Base-by-base conservation (phyloP, 2,113 vertebrate genomes). In the Cyphomyrus discorhynchus region DNA sequence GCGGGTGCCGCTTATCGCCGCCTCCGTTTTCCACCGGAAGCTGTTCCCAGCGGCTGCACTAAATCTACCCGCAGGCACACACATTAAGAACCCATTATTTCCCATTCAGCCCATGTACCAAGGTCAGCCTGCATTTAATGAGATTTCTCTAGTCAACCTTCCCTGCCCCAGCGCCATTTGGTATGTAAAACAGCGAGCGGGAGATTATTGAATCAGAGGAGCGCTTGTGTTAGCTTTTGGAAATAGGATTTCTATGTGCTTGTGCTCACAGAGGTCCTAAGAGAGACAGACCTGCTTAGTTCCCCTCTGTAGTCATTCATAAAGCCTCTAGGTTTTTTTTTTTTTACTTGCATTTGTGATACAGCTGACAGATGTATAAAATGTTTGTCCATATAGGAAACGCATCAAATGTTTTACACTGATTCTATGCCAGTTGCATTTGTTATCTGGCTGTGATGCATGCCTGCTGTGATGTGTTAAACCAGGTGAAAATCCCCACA, bases 201-300 rank as follows among this genome's bases (percentile, higher is more conserved):
- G 52, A 85, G 89, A 89, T 89, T 89, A 89, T 89, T 89, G 89
- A 89, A 52, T 89, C 89, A 85, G 82, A 83, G 31, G 53, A 85
- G 89, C 56, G 89, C 89, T 50, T 84, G 89, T 89, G 77, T 89
- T 89, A 89, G 89, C 89, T 89, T 89, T 89, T 89, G 52, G 89
- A 89, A 89, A 89, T 89, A 56, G 89, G 49, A 85, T 89, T 89
- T 89, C 42, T 85, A 45, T 82, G 84, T 52, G 88, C 13, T 77
- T 77, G 50, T 89, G 88, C 74, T 74, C 74, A 42, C 13, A 45
- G 19, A 45, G 17, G 21, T 62, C 56, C 56, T 88, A 42, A 66
- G 87, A 62, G 87, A 88, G 39, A 17, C 10, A 1, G 31, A 9
- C 87, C 49, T 21, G 87, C 56, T 45, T 88, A n/a, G 56, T 66